A percentile compares a stretch with the other conserved stretches of the same genome.
These are phyloP conservation scores for Coturnix japonica DNA, from an alignment of 2,113 vertebrate genomes.

Conservation along the genomic window DNA sequence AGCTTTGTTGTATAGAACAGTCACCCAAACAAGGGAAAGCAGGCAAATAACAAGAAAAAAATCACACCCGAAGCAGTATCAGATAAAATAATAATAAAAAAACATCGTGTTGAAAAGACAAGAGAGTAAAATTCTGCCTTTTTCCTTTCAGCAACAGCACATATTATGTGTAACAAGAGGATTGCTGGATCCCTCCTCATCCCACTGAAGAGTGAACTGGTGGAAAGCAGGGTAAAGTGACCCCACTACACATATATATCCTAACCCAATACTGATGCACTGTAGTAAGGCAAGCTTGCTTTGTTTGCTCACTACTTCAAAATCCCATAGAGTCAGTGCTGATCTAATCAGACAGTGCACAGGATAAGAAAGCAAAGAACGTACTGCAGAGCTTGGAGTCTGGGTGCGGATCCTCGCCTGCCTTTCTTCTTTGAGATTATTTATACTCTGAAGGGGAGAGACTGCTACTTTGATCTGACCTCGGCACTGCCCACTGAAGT, in stretches of 20 bases:
- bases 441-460: slow-evolving; percentile 84
- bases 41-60: background rate
- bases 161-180: background rate
- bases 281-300: no score
- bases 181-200: background rate
- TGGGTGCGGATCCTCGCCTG: slow-evolving; percentile 67
- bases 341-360: fast-evolving
- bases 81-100: background rate
- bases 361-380: background rate
- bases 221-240: background rate
- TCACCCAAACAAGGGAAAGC: background rate
- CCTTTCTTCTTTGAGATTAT: slow-evolving; percentile 79
- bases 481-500: slow-evolving; percentile 91
- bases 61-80: background rate
- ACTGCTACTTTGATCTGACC: slow-evolving; percentile 95
- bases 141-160: background rate
- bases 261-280: fast-evolving
- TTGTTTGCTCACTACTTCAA: background rate
- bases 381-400: background rate
- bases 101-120: background rate
- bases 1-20: no score
- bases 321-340: fast-evolving
- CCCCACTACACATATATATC: background rate
- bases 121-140: background rate
- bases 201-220: background rate